phyloP scores from a whole-genome alignment of 2,888 invertebrate genomes.

The Harpalus rubripes region DNA sequence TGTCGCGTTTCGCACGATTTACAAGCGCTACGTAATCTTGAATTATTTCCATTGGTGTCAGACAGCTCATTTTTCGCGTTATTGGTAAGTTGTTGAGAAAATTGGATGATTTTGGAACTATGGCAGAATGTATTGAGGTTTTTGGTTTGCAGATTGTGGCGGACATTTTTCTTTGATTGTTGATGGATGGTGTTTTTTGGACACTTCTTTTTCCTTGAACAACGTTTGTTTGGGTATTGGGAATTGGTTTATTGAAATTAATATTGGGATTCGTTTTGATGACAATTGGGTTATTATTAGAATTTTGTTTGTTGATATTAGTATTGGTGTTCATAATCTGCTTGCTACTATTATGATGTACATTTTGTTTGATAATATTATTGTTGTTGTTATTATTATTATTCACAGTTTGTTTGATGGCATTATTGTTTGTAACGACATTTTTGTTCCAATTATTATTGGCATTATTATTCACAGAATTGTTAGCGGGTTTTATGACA shows the following conservation, averaged over 20 bases:
- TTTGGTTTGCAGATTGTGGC: neutral
- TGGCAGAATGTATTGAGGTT: neutral
- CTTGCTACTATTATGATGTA: neutral
- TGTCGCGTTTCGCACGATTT: constrained; percentile 77
- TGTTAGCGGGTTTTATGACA: neutral
- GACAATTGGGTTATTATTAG: no score
- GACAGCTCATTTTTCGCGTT: constrained; percentile 3
- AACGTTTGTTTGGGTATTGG: neutral
- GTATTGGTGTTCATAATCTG: neutral
- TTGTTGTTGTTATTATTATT: no score
- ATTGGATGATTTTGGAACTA: neutral
- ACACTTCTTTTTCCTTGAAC: neutral
- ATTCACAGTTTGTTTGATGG: neutral
- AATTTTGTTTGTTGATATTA: neutral
- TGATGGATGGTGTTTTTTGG: neutral
- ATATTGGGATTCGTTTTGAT: neutral
- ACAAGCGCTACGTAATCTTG: constrained; percentile 77
- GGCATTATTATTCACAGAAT: neutral
- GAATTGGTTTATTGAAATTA: neutral
- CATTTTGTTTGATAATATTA: neutral
- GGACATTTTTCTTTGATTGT: constrained; percentile 6
- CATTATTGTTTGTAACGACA: neutral
- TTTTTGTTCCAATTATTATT: neutral
- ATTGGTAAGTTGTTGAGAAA: neutral
- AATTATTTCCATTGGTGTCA: constrained; percentile 61